These are phyloP conservation scores for Carcharodon carcharias DNA, from an alignment of 2,797 vertebrate species.

Conservation along the genomic window DNA sequence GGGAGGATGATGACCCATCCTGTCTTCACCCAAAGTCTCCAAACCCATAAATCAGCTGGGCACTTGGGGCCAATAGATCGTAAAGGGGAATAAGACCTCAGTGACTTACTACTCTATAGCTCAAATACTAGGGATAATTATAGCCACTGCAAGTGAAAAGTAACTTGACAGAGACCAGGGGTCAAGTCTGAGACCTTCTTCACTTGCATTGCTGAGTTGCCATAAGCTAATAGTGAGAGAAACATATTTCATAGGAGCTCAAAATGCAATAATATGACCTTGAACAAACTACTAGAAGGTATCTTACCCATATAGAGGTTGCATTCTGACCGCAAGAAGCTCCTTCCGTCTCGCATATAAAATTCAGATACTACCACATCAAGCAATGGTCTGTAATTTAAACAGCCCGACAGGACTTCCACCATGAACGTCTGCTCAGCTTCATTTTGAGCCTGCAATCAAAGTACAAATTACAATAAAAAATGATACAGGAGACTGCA, in stretches of 20 bases:
- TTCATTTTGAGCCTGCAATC: slow-evolving; percentile 53
- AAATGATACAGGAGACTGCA: too few species aligned
- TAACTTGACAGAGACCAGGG: background rate
- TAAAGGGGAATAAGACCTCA: background rate
- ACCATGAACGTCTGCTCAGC: slow-evolving; percentile 62
- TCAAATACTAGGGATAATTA: background rate
- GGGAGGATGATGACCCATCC: background rate
- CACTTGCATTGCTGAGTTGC: background rate
- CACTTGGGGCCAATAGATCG: background rate
- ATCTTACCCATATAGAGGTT: slow-evolving; percentile 69
- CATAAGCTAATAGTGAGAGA: background rate
- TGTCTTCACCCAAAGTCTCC: background rate
- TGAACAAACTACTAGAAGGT: background rate
- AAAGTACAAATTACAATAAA: slow-evolving; percentile 42
- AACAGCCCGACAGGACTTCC: slow-evolving; percentile 70
- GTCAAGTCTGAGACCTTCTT: background rate
- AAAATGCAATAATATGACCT: background rate
- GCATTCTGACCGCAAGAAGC: slow-evolving; percentile 56
- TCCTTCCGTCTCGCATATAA: slow-evolving; percentile 59
- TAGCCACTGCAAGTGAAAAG: background rate
- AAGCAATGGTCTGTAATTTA: slow-evolving; percentile 66
- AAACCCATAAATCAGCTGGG: too few species aligned
- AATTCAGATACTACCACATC: slow-evolving; percentile 70
- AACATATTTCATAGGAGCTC: background rate
- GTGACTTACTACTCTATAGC: background rate